These are phyloP conservation scores for Myrmecobius fasciatus DNA, from an alignment of 2,113 vertebrate species.

Conservation along the genomic window DNA sequence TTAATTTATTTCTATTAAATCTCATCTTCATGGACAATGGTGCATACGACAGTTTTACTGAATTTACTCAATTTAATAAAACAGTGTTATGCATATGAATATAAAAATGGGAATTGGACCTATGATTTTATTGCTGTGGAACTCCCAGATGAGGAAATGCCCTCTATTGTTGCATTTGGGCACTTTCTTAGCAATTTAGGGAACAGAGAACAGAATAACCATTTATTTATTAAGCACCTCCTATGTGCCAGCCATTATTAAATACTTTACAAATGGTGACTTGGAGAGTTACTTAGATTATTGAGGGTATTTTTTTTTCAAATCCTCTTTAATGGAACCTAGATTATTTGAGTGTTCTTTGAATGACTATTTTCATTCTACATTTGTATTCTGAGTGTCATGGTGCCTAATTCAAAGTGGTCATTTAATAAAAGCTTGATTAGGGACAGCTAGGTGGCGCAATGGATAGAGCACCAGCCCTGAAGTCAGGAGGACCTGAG, in stretches of 20 bases:
- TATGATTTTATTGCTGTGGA: neutral
- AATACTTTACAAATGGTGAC: neutral
- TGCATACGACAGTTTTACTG: neutral
- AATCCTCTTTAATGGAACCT: neutral
- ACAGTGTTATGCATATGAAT: neutral
- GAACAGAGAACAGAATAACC: neutral
- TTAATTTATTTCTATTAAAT: neutral
- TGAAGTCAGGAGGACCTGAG: too few relatives aligned
- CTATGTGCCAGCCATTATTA: neutral
- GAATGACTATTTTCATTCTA: neutral
- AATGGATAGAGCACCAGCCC: too few relatives aligned
- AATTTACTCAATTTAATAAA: neutral
- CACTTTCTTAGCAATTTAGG: neutral
- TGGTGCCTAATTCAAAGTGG: neutral
- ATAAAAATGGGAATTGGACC: neutral
- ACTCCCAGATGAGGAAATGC: neutral
- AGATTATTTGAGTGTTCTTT: neutral
- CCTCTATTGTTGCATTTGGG: neutral
- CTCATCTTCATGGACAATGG: neutral
- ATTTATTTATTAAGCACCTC: neutral
- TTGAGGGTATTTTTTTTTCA: neutral
- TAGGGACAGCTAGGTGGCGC: too few relatives aligned
- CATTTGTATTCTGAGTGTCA: neutral
- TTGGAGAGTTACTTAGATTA: neutral
- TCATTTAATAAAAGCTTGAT: neutral